These are phyloP conservation scores for Pocillopora verrucosa DNA, from an alignment of 64 coral and sea anemone species.

Conservation along the genomic window DNA sequence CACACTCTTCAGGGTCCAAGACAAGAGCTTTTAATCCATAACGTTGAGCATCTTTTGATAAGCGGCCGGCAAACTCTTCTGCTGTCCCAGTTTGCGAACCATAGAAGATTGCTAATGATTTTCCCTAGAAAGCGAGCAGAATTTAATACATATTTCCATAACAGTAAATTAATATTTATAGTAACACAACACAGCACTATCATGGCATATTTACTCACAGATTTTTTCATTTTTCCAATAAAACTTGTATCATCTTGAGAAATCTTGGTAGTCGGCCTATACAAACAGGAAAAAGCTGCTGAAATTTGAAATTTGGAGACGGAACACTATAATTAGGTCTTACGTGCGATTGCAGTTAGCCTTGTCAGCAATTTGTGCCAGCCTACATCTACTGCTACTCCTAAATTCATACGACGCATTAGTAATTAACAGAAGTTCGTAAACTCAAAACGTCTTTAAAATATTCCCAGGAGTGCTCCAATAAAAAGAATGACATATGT, in stretches of 20 bases:
- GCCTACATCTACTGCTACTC: no score
- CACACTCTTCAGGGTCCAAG: conserved; percentile 95
- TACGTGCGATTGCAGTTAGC: no score
- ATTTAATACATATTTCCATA: neutral
- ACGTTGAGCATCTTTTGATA: conserved; percentile 92
- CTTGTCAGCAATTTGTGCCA: no score
- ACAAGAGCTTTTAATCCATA: conserved; percentile 91
- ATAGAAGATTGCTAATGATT: conserved; percentile 96
- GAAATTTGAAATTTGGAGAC: no score
- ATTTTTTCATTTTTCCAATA: conserved; percentile 98
- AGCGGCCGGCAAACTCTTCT: conserved; percentile 94
- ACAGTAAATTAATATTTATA: neutral
- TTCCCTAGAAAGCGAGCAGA: conserved; percentile 55
- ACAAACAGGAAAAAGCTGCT: neutral
- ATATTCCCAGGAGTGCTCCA: no score
- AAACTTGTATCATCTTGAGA: conserved; percentile 87
- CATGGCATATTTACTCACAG: conserved; percentile 64
- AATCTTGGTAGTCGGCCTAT: conserved; percentile 14
- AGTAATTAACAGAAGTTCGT: no score
- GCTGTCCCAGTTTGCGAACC: conserved; percentile 99
- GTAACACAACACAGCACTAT: neutral
- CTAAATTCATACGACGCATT: no score
- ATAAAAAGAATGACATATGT: no score
- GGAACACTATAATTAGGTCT: no score
- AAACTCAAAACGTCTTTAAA: no score